Conservation (phyloP, 2,113 vertebrate genomes). For the Herpailurus yagouaroundi region DNA sequence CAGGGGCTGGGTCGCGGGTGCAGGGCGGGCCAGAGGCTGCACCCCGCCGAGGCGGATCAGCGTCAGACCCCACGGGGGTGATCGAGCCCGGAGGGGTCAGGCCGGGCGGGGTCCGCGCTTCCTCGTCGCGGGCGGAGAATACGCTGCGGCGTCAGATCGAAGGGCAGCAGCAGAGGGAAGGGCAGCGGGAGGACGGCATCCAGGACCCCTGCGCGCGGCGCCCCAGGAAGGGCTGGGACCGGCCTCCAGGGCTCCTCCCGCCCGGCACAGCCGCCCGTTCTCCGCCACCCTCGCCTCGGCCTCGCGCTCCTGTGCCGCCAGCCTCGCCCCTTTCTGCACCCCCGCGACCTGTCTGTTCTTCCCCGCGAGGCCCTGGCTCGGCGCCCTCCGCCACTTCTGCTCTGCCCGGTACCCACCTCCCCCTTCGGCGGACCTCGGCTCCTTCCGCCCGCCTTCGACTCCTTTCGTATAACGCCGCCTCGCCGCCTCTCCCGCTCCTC, state of each 20-base stretch:
- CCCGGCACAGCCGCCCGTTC: background rate
- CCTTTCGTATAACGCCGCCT: fast-evolving
- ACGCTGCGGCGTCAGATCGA: no score
- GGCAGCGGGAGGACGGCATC: background rate
- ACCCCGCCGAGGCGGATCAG: background rate
- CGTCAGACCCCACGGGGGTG: background rate
- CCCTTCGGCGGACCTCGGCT: background rate
- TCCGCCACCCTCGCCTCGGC: background rate
- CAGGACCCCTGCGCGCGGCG: background rate
- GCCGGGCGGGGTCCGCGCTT: background rate
- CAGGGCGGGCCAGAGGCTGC: background rate
- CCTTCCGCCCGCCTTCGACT: background rate
- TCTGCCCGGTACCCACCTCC: fast-evolving
- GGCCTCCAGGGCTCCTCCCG: background rate
- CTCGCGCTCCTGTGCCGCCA: background rate
- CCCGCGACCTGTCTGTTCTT: background rate
- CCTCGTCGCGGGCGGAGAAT: background rate
- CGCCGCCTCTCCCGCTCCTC: background rate
- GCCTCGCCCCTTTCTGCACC: background rate
- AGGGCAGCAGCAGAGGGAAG: background rate
- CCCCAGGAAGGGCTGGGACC: background rate
- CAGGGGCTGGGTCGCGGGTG: background rate
- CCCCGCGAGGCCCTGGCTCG: background rate
- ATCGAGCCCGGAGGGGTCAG: background rate
- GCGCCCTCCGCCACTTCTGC: background rate